Evolutionary conservation across 2,888 invertebrate genomes (phyloP).

Genomic region (Thyatira batis): DNA sequence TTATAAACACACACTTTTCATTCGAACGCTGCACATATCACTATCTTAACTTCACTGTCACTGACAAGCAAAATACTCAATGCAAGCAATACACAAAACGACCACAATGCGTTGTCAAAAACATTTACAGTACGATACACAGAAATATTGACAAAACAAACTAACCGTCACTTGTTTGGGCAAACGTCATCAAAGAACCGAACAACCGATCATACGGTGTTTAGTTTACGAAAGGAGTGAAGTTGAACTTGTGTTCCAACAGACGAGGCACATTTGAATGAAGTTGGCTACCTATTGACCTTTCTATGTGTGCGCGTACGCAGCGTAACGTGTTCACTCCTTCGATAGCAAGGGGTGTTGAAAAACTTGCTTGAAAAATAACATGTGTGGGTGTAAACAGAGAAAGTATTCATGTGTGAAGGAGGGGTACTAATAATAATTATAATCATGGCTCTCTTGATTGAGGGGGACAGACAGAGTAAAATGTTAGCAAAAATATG

Average conservation of each 20-base stretch:
- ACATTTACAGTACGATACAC: conserved; percentile 24
- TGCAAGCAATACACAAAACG: conserved; percentile 21
- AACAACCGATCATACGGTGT: conserved; percentile 58
- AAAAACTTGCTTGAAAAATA: conserved; percentile 41
- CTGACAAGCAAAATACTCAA: conserved; percentile 7
- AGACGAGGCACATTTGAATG: conserved; percentile 61
- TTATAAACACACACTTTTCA: not conserved
- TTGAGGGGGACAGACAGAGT: not conserved
- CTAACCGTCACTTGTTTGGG: conserved; percentile 58
- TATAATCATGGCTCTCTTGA: not conserved
- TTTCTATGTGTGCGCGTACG: conserved; percentile 36
- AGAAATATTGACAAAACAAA: conserved; percentile 73
- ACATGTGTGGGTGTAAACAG: conserved; percentile 34
- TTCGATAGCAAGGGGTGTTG: conserved; percentile 47
- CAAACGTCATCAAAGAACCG: conserved; percentile 63
- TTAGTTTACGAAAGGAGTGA: conserved; percentile 58
- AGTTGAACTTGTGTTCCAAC: conserved; percentile 53
- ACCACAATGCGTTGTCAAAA: conserved; percentile 30
- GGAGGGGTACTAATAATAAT: not conserved
- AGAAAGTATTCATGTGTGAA: not conserved
- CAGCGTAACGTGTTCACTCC: conserved; percentile 16
- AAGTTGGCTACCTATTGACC: conserved; percentile 62
- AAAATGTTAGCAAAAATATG: too few species aligned
- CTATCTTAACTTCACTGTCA: not conserved
- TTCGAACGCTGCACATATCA: not conserved